Evolutionary conservation across 1,140 invertebrate species (phyloP).

Genomic region (Leptinotarsa undecemlineata): DNA sequence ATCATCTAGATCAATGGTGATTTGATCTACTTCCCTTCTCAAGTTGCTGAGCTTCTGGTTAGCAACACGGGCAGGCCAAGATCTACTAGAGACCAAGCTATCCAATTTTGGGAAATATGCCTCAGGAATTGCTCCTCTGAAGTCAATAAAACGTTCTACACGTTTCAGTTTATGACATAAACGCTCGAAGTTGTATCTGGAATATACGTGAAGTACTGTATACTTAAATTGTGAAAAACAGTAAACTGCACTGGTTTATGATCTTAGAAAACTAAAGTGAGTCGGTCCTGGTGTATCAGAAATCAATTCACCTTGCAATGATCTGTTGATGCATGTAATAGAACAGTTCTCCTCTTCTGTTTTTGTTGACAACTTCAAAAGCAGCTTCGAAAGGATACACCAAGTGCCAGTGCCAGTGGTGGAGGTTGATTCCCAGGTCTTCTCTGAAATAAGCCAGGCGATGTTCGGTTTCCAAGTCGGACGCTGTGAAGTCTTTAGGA

Average conservation of each 20-base stretch:
- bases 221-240: no score
- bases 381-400: constrained; percentile 73
- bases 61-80: constrained; percentile 66
- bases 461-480: constrained; percentile 68
- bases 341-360: constrained; percentile 75
- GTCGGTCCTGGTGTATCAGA: no score
- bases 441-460: constrained; percentile 69
- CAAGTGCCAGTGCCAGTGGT: constrained; percentile 86
- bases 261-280: no score
- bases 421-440: constrained; percentile 70
- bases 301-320: constrained; percentile 59
- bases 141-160: constrained; percentile 63
- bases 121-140: constrained; percentile 66
- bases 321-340: constrained; percentile 81
- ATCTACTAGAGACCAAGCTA: constrained; percentile 65
- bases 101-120: constrained; percentile 77
- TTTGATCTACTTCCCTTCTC: constrained; percentile 67
- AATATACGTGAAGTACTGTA: neutral
- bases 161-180: constrained; percentile 66
- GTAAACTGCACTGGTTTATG: no score
- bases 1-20: constrained; percentile 68
- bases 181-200: constrained; percentile 72
- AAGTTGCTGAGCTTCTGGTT: constrained; percentile 65
- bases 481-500: constrained; percentile 68
- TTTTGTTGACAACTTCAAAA: constrained; percentile 66